These are phyloP conservation scores for Rhipidura dahli DNA, from an alignment of 2,113 vertebrate genomes.

Conservation along the genomic window DNA sequence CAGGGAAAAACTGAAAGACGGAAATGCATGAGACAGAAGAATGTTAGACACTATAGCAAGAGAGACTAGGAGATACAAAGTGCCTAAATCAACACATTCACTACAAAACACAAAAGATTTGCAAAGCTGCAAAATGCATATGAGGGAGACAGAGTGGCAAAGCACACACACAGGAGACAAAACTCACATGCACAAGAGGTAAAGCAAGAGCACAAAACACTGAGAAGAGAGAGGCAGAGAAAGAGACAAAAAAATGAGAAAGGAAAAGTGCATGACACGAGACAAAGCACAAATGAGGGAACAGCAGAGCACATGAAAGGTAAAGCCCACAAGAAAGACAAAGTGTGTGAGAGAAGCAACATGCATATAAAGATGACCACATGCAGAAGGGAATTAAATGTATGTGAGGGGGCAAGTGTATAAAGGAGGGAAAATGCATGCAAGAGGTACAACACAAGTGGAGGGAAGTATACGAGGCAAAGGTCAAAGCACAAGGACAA, in stretches of 20 bases:
- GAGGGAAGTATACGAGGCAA: too few relatives aligned
- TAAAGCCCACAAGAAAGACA: not conserved
- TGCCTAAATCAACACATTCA: not conserved
- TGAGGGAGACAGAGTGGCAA: not conserved
- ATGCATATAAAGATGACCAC: accelerated
- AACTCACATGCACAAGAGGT: not conserved
- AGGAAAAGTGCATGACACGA: not conserved
- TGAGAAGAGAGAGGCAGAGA: not conserved
- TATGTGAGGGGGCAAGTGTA: accelerated
- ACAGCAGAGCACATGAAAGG: not conserved
- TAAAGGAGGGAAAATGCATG: accelerated
- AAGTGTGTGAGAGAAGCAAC: not conserved
- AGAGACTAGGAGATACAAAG: not conserved
- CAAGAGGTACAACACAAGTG: not conserved
- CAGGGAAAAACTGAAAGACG: not conserved
- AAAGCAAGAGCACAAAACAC: not conserved
- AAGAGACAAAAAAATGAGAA: not conserved
- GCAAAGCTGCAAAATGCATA: not conserved
- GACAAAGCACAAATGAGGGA: not conserved
- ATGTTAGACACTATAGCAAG: not conserved
- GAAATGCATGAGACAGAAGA: not conserved
- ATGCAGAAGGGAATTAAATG: not conserved
- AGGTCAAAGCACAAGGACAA: not conserved
- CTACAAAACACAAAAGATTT: not conserved
- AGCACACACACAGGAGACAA: not conserved